Evolutionary conservation across 1,140 invertebrate species (phyloP).

Genomic region (Lepidurus arcticus): DNA sequence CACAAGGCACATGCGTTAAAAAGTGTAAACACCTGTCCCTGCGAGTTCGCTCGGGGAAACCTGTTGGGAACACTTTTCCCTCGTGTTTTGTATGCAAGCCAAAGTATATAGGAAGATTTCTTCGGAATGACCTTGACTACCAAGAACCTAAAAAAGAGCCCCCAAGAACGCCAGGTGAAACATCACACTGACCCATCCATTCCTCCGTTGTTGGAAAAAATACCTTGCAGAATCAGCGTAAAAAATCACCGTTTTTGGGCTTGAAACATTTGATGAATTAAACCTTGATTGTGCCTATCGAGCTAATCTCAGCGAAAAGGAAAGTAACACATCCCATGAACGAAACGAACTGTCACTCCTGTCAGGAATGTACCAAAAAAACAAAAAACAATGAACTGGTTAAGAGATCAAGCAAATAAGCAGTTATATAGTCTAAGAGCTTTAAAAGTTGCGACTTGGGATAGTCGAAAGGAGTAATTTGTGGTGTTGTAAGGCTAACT

Average conservation of each 20-base stretch:
- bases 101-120: conserved; percentile 9
- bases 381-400: no score
- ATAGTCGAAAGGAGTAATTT: no score
- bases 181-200: background rate
- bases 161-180: conserved; percentile 2
- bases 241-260: background rate
- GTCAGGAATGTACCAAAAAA: no score
- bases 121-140: background rate
- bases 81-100: conserved; percentile 10
- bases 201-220: background rate
- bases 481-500: no score
- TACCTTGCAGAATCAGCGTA: background rate
- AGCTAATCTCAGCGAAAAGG: no score
- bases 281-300: no score
- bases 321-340: no score
- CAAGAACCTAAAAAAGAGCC: background rate
- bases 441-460: no score
- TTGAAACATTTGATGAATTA: no score
- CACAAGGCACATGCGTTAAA: background rate
- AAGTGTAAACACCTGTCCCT: conserved; percentile 13
- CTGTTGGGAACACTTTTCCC: conserved; percentile 1
- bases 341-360: no score
- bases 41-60: background rate
- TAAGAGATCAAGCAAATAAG: no score
- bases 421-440: no score